A percentile compares a stretch with the other conserved stretches of the same genome.
These are phyloP conservation scores for Ornithorhynchus anatinus DNA, from an alignment of 2,113 vertebrate genomes.

Conservation along the genomic window DNA sequence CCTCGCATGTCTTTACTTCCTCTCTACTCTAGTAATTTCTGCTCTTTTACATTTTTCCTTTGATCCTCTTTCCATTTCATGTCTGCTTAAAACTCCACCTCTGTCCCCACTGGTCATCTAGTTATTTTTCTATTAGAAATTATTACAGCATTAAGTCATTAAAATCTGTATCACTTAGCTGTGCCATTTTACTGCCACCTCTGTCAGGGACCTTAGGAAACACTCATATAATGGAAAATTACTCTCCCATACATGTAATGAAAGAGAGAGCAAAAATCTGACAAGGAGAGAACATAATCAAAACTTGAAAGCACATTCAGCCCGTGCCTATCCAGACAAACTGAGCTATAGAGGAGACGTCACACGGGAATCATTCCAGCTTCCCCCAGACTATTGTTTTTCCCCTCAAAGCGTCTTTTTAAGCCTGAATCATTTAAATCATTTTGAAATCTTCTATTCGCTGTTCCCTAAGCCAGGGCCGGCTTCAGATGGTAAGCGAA, in stretches of 20 bases:
- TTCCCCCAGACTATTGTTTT: too few relatives aligned
- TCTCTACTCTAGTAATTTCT: neutral
- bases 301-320: neutral
- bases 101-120: constrained; percentile 13
- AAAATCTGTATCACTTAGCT: constrained; percentile 40
- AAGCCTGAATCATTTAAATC: too few relatives aligned
- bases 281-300: constrained; percentile 3
- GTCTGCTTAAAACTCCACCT: constrained; percentile 17
- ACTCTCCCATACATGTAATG: neutral
- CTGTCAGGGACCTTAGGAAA: constrained; percentile 20
- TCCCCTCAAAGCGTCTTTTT: too few relatives aligned
- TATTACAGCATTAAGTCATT: constrained; percentile 36
- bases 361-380: too few relatives aligned
- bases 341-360: neutral
- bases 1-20: neutral
- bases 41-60: neutral
- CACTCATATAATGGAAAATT: constrained; percentile 22
- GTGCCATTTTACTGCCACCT: constrained; percentile 18
- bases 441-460: too few relatives aligned
- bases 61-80: constrained; percentile 12
- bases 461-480: too few relatives aligned
- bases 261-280: neutral
- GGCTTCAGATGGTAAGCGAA: too few relatives aligned
- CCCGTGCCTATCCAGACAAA: neutral
- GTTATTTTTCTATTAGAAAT: constrained; percentile 18